Evolutionary conservation across 2,797 vertebrate genomes (phyloP).

Genomic region (Ispidina lecontei): DNA sequence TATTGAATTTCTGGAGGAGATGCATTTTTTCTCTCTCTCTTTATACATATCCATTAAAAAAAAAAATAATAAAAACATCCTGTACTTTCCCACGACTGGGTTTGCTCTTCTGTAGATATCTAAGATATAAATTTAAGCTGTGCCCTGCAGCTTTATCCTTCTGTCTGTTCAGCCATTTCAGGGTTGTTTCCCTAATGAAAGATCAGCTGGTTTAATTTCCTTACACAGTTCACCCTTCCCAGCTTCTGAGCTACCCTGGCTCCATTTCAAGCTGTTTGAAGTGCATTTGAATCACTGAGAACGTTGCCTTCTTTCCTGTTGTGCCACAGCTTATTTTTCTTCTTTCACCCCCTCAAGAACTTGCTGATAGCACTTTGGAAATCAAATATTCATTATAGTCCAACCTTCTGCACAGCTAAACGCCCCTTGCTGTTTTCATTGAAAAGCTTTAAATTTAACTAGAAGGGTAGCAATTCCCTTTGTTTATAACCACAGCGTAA

Average conservation of each 20-base stretch:
- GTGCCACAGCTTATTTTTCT: constrained; percentile 23
- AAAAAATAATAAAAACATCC: background rate
- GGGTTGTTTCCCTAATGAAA: constrained; percentile 9
- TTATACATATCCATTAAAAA: background rate
- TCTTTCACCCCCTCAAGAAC: constrained; percentile 10
- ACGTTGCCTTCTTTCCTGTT: constrained; percentile 17
- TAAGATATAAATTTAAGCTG: background rate
- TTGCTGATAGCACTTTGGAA: constrained; percentile 39
- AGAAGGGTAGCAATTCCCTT: constrained; percentile 33
- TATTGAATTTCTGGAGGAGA: background rate
- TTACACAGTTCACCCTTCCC: background rate
- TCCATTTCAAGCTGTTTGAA: background rate
- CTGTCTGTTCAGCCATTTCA: constrained; percentile 16
- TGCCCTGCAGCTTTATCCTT: constrained; percentile 15
- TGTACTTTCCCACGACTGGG: background rate
- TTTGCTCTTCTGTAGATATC: background rate
- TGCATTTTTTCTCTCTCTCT: background rate
- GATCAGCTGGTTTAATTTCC: constrained; percentile 42
- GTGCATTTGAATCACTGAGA: background rate
- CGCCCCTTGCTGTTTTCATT: constrained; percentile 44
- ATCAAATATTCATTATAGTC: constrained; percentile 35
- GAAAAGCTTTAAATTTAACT: constrained; percentile 52
- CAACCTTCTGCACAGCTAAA: constrained; percentile 29
- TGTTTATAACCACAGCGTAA: constrained; percentile 27
- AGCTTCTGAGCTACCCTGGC: background rate